Percentiles rank a stretch among this genome's conserved stretches.
Evolutionary conservation across 2,113 vertebrate genomes (phyloP).

Genomic region (Oreochromis niloticus): DNA sequence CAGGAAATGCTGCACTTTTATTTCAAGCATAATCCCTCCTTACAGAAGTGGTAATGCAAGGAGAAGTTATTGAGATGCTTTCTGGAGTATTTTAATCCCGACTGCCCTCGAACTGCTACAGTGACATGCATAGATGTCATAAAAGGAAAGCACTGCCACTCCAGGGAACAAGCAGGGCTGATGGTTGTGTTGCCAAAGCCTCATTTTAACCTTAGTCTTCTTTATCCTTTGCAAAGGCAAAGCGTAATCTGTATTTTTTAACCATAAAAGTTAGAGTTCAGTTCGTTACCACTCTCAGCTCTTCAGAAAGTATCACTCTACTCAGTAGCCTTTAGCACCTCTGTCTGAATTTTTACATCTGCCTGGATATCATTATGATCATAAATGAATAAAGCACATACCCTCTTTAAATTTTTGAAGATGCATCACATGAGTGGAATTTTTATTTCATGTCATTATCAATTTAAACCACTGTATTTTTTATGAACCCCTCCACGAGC

Average conservation of each 20-base stretch:
- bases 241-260: neutral
- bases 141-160: neutral
- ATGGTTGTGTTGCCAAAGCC: neutral
- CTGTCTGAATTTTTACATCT: neutral
- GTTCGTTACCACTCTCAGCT: neutral
- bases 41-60: neutral
- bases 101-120: neutral
- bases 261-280: neutral
- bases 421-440: neutral
- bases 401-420: neutral
- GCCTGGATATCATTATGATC: neutral
- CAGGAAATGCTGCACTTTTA: neutral
- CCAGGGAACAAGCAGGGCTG: neutral
- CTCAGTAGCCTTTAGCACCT: neutral
- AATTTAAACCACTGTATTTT: neutral
- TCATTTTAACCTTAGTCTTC: neutral
- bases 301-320: neutral
- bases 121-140: neutral
- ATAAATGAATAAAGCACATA: neutral
- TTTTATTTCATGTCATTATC: neutral
- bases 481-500: neutral
- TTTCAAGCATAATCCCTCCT: neutral
- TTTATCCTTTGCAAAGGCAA: neutral
- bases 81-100: neutral
- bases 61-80: neutral